These are phyloP conservation scores for Aquatica leii DNA, from an alignment of 2,888 invertebrate species.

Conservation along the genomic window DNA sequence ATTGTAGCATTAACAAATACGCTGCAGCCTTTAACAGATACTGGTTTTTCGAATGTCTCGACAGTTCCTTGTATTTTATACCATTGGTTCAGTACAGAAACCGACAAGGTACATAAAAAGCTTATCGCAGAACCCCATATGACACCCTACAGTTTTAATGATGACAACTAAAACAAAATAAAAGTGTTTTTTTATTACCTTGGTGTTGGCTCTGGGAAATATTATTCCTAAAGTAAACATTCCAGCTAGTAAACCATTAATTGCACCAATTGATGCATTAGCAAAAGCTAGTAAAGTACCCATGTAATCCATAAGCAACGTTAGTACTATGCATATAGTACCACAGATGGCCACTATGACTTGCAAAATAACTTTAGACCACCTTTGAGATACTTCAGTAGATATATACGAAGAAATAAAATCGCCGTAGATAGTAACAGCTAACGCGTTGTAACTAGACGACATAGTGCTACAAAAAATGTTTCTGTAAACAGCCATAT, in stretches of 20 bases:
- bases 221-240: constrained; percentile 75
- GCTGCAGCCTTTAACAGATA: not conserved
- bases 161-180: too few relatives aligned
- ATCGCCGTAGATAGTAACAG: constrained; percentile 73
- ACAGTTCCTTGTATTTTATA: not conserved
- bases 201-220: constrained; percentile 70
- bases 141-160: too few relatives aligned
- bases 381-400: constrained; percentile 59
- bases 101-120: not conserved
- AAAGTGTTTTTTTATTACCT: constrained; percentile 60
- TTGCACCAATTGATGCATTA: constrained; percentile 50
- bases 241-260: constrained; percentile 72
- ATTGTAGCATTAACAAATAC: not conserved
- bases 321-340: constrained; percentile 75
- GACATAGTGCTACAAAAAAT: constrained; percentile 67
- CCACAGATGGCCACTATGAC: constrained; percentile 64
- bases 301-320: constrained; percentile 70
- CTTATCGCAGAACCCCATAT: not conserved
- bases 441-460: constrained; percentile 68
- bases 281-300: constrained; percentile 71
- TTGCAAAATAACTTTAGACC: constrained; percentile 69
- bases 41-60: not conserved
- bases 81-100: constrained; percentile 6
- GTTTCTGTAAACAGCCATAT: too few relatives aligned
- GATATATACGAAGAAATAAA: constrained; percentile 59